These are phyloP conservation scores for Acromyrmex heyeri DNA, from an alignment of 1,140 invertebrate species.

Conservation along the genomic window DNA sequence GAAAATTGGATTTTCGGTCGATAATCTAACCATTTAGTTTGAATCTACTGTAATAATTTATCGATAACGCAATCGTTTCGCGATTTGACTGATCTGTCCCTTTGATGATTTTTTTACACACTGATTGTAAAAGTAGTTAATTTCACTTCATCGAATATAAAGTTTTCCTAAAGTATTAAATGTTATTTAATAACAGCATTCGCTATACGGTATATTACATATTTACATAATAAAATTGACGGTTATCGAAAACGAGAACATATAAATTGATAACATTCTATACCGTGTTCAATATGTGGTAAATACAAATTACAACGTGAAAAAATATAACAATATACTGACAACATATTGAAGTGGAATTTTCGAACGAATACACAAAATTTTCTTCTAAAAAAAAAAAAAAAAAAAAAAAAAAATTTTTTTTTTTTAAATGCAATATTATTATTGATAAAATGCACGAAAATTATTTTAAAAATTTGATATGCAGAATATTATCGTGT, in stretches of 20 bases:
- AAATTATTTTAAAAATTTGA: neutral
- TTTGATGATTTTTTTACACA: neutral
- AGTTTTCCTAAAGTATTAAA: neutral
- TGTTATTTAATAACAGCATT: constrained; percentile 24
- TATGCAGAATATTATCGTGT: neutral
- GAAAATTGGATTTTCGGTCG: constrained; percentile 18
- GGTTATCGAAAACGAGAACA: constrained; percentile 12
- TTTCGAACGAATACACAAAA: constrained; percentile 12
- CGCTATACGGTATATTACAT: constrained; percentile 5
- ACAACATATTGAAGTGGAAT: neutral
- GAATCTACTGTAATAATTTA: neutral
- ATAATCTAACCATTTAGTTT: constrained; percentile 7
- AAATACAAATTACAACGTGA: constrained; percentile 16
- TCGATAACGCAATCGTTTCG: neutral
- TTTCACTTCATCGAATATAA: neutral
- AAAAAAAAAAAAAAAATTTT: neutral
- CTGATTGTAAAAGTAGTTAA: constrained; percentile 9
- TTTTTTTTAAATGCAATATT: neutral
- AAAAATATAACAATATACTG: constrained; percentile 19
- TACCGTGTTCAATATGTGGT: neutral
- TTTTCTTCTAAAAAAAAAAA: neutral
- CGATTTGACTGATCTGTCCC: neutral
- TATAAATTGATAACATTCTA: constrained; percentile 36
- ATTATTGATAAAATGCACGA: neutral
- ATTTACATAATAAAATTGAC: constrained; percentile 46